Base-by-base conservation (phyloP, 2,888 invertebrate species). In the Lithophane semibrunnea region DNA sequence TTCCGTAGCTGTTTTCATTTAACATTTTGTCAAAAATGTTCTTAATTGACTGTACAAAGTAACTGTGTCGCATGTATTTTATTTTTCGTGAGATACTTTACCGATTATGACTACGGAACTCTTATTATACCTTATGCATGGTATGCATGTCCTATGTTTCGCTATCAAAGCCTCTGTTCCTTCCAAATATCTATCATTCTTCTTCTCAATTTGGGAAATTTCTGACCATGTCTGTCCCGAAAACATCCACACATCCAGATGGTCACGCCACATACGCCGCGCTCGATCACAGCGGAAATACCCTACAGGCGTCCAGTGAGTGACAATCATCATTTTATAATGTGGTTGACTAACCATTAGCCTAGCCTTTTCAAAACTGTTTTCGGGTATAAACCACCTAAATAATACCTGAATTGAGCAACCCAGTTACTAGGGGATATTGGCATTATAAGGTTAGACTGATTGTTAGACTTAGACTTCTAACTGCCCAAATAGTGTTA, bases 211-310 rank as follows among this genome's bases (percentile, higher is more conserved):
- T 68, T 81, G 77, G 75, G 64, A 79, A 73, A 93, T 24, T 97
- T 85, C 79, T 77, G 97, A 5, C 97, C 97, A 82, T 82, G 89
- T 97, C 98, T 75, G 97, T 78, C 77, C 87, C 63, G 81, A 78
- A 24, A 80, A 80, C 49, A 72, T 79, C 74, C 73, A 79, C 71
- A 67, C 70, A 64, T 74, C 77, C 85, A 77, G 85, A 77, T 77
- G 72, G 97, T 44, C 97, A 97, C 83, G 96, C 77, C 77, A 80
- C 95, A 72, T 95, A 97, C 89, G 94, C 95, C 77, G 93, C 97
- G 81, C 95, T 95, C 89, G 92, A 94, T 75, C 94, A 93, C 56
- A 93, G 95, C 68, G 75, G 84, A 72, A 72, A 42, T 82, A 96
- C 95, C 90, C 95, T 94, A 73, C 93, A 86, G 68, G 84, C 95